phyloP scores from a whole-genome alignment of 2,113 vertebrate species.

The Heterotilapia buettikoferi region DNA sequence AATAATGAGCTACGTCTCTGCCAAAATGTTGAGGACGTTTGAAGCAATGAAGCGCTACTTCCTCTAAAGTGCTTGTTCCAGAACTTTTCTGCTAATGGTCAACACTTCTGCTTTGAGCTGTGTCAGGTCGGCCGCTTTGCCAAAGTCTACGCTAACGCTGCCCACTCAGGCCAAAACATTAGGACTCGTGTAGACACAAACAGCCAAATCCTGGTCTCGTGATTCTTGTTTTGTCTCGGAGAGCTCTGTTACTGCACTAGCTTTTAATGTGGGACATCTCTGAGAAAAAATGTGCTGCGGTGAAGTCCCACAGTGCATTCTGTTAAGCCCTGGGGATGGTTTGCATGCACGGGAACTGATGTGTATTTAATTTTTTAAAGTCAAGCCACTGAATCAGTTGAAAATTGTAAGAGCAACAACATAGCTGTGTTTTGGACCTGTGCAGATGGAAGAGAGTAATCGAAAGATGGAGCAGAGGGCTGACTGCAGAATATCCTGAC shows the following conservation, averaged over 20 bases:
- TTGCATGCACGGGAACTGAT: background rate
- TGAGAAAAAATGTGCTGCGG: background rate
- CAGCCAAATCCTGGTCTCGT: background rate
- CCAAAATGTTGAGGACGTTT: conserved; percentile 27
- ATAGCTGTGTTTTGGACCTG: background rate
- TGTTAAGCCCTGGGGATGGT: background rate
- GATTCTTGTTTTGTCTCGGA: background rate
- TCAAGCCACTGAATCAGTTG: background rate
- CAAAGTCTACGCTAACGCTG: conserved; percentile 5
- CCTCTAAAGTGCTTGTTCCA: conserved; percentile 24
- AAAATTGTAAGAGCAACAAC: background rate
- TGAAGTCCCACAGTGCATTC: conserved; percentile 22
- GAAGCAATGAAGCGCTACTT: conserved; percentile 15
- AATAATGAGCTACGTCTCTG: background rate
- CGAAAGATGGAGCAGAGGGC: background rate
- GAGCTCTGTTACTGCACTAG: background rate
- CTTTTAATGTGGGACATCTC: conserved; percentile 25
- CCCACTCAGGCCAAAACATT: conserved; percentile 3
- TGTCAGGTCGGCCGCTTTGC: conserved; percentile 24
- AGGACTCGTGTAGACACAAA: conserved; percentile 2
- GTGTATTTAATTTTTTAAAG: background rate
- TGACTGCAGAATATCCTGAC: background rate
- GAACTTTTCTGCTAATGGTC: conserved; percentile 49
- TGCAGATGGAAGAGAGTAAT: background rate
- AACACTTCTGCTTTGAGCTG: conserved; percentile 35